phyloP scores from a whole-genome alignment of 2,888 invertebrate species.

The Eilema griseolum region DNA sequence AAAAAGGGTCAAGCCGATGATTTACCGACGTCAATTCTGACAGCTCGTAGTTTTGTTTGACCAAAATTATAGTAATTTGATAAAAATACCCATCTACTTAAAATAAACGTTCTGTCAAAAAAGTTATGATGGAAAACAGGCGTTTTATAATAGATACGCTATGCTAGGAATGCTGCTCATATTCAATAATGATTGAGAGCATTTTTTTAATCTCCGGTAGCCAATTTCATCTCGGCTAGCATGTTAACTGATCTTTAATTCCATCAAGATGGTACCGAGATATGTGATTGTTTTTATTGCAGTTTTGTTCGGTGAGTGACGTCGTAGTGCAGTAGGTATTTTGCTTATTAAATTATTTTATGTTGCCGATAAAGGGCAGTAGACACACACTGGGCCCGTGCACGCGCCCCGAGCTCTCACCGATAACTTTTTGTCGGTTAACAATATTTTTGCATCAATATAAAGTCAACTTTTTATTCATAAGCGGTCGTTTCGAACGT shows the following conservation, averaged over 20 bases:
- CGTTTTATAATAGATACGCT: slow-evolving; percentile 70
- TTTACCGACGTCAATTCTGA: slow-evolving; percentile 85
- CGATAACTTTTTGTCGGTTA: slow-evolving; percentile 67
- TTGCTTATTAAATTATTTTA: slow-evolving; percentile 60
- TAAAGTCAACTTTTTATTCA: slow-evolving; percentile 81
- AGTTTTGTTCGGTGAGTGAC: slow-evolving; percentile 46
- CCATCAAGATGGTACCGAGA: slow-evolving; percentile 37
- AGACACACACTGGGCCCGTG: slow-evolving; percentile 42
- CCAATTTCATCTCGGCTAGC: slow-evolving; percentile 46
- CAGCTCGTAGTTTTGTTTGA: slow-evolving; percentile 84
- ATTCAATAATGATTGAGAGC: slow-evolving; percentile 47
- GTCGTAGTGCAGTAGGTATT: slow-evolving; percentile 50
- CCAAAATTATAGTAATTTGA: slow-evolving; percentile 86
- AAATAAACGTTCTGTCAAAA: slow-evolving; percentile 76
- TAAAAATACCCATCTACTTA: slow-evolving; percentile 83
- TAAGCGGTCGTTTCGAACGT: slow-evolving; percentile 75
- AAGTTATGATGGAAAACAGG: slow-evolving; percentile 64
- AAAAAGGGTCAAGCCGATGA: slow-evolving; percentile 82
- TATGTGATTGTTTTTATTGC: slow-evolving; percentile 57
- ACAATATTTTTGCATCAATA: slow-evolving; percentile 83
- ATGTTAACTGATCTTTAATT: slow-evolving; percentile 52
- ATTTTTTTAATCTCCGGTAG: slow-evolving; percentile 57
- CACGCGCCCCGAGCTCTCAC: slow-evolving; percentile 47
- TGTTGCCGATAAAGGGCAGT: slow-evolving; percentile 53
- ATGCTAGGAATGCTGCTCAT: slow-evolving; percentile 71